Conservation (phyloP, 1,140 invertebrate species). For the Caenorhabditis tropicalis region DNA sequence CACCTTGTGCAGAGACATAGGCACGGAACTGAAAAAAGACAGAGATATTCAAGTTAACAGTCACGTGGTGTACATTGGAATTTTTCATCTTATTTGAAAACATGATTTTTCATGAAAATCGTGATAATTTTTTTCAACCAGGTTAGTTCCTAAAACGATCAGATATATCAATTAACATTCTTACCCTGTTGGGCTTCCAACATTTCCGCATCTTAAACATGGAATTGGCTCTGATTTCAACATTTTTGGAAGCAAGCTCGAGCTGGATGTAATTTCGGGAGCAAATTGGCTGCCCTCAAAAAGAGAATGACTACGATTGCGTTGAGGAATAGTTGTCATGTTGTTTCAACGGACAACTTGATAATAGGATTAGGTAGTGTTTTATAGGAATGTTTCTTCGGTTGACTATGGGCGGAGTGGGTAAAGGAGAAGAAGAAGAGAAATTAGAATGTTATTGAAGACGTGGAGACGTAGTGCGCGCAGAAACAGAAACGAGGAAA, state of each 20-base stretch:
- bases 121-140: neutral
- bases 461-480: neutral
- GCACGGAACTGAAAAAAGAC: constrained; percentile 59
- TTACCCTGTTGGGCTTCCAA: constrained; percentile 34
- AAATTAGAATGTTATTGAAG: neutral
- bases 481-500: neutral
- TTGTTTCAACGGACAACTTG: neutral
- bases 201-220: constrained; percentile 24
- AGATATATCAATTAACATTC: neutral
- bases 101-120: neutral
- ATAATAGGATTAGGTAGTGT: neutral
- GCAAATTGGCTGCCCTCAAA: constrained; percentile 36
- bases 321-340: neutral
- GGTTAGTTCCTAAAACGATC: neutral
- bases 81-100: too few relatives aligned
- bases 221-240: constrained; percentile 48
- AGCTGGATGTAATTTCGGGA: neutral
- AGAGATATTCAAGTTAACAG: neutral
- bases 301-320: constrained; percentile 19
- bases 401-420: constrained; percentile 18
- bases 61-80: neutral
- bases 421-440: neutral
- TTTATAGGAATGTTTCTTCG: neutral
- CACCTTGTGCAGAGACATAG: constrained; percentile 65
- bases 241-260: constrained; percentile 33